Percentiles rank a stretch among this genome's conserved stretches.
Evolutionary conservation across 2,888 invertebrate genomes (phyloP).

Genomic region (Rhagophthalmus giganteus): DNA sequence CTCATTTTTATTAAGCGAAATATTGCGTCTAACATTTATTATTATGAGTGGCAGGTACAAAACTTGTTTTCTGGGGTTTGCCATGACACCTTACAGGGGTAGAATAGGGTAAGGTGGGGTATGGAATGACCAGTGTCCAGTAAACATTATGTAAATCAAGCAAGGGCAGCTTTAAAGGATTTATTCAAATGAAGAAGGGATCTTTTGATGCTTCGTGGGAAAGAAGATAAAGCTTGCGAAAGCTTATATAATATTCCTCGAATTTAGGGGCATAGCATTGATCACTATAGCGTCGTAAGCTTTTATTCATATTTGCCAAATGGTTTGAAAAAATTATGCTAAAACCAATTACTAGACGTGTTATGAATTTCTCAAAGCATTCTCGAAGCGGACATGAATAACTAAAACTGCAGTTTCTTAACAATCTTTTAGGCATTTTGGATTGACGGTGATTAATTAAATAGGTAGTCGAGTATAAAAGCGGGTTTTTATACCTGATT

Average conservation of each 20-base stretch:
- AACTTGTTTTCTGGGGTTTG: slow-evolving; percentile 32
- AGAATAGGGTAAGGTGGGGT: slow-evolving; percentile 25
- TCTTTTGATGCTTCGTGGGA: slow-evolving; percentile 42
- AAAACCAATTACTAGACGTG: not conserved
- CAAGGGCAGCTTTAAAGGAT: slow-evolving; percentile 44
- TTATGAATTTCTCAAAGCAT: not conserved
- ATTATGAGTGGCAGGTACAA: slow-evolving; percentile 21
- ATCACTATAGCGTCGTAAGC: slow-evolving; percentile 6
- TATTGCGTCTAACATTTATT: too few species aligned
- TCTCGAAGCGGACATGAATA: too few species aligned
- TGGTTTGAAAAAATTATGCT: not conserved
- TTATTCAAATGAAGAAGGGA: slow-evolving; percentile 45
- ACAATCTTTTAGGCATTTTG: not conserved
- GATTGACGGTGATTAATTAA: slow-evolving; percentile 8
- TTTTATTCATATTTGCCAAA: slow-evolving; percentile 2
- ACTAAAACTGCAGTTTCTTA: not conserved
- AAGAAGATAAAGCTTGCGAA: slow-evolving; percentile 34
- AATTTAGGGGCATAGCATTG: slow-evolving; percentile 17
- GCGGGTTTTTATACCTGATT: too few species aligned
- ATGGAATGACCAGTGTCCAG: slow-evolving; percentile 41
- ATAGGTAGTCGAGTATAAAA: too few species aligned
- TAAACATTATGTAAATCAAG: slow-evolving; percentile 46
- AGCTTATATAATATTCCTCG: slow-evolving; percentile 26
- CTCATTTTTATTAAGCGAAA: slow-evolving; percentile 1
- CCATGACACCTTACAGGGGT: slow-evolving; percentile 35